Conservation (phyloP, 2,113 vertebrate species). For the Microtus ochrogaster region DNA sequence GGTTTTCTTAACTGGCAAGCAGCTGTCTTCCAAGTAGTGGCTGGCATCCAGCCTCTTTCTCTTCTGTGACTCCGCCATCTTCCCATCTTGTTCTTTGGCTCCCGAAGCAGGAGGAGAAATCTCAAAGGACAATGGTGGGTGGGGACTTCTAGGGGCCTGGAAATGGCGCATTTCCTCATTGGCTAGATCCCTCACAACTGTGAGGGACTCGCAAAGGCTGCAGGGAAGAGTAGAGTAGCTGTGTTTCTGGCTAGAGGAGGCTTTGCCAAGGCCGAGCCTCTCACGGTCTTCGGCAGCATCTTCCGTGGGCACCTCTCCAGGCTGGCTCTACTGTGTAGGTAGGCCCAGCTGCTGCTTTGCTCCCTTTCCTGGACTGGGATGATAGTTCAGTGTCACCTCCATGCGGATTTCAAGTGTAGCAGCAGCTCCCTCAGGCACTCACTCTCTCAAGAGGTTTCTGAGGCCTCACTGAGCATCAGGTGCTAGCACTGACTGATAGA, state of each 20-base stretch:
- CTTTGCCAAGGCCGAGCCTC: not conserved
- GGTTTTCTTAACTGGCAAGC: not conserved
- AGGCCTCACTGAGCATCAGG: not conserved
- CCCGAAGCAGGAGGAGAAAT: not conserved
- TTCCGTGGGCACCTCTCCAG: not conserved
- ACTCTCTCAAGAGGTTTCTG: not conserved
- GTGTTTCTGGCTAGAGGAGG: not conserved
- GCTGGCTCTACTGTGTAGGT: not conserved
- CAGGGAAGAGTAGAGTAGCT: no score
- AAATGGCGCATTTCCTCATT: not conserved
- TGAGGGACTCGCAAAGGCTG: not conserved
- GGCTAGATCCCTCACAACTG: not conserved
- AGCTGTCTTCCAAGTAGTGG: not conserved
- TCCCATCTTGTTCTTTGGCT: not conserved
- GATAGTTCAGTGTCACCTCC: not conserved
- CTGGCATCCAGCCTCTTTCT: not conserved
- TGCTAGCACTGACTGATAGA: not conserved
- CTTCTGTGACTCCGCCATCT: not conserved
- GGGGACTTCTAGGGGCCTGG: not conserved
- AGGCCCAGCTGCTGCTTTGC: not conserved
- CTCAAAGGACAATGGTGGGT: not conserved
- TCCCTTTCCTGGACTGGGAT: not conserved
- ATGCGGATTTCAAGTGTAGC: not conserved
- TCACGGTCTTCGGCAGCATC: not conserved
- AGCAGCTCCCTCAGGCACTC: not conserved